Conservation (phyloP, 37 sponge, comb jelly and placozoan genomes). For the Diacarnus erythraeanus region DNA sequence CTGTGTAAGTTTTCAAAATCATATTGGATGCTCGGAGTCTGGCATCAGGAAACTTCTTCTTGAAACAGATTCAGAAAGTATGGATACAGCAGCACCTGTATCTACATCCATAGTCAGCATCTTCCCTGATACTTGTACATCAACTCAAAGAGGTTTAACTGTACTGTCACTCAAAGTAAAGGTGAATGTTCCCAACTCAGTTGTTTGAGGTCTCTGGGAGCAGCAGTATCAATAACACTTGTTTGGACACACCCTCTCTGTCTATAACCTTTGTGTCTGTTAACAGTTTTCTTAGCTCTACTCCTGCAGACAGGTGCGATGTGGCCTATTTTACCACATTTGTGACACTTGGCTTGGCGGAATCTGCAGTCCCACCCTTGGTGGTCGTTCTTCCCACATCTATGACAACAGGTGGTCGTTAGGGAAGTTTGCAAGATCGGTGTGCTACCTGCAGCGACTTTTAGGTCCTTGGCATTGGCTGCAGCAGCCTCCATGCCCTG, state of each 20-base stretch:
- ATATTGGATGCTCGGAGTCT: background rate
- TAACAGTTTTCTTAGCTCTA: background rate
- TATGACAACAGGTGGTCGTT: background rate
- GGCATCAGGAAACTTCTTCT: background rate
- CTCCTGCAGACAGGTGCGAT: too few relatives aligned
- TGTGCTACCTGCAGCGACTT: background rate
- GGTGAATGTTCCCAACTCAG: background rate
- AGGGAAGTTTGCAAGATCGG: background rate
- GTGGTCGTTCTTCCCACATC: constrained; percentile 8
- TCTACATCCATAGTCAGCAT: background rate
- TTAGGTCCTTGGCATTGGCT: background rate
- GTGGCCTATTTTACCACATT: background rate
- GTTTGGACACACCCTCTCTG: too few relatives aligned
- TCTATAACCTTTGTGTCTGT: too few relatives aligned
- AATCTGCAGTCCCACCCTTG: background rate
- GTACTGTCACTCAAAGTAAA: background rate
- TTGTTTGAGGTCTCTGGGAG: background rate
- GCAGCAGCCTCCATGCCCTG: too few relatives aligned
- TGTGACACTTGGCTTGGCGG: background rate
- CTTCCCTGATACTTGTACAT: background rate
- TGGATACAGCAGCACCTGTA: too few relatives aligned
- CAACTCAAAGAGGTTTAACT: background rate
- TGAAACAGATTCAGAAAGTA: background rate
- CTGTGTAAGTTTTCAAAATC: background rate
- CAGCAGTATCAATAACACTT: too few relatives aligned